These are phyloP conservation scores for Ia io DNA, from an alignment of 2,113 vertebrate species.

Conservation along the genomic window DNA sequence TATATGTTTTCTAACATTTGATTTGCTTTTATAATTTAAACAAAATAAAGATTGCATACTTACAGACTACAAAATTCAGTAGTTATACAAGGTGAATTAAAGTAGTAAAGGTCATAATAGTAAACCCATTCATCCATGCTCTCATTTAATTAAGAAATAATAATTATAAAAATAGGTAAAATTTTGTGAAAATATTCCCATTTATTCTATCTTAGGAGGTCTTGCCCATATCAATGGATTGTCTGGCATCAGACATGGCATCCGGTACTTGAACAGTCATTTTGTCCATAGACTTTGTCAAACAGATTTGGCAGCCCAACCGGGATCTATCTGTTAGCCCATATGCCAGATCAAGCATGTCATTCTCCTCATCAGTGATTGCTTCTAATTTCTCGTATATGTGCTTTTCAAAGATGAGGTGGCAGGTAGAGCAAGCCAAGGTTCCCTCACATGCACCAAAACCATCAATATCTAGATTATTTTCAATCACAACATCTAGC, in stretches of 20 bases:
- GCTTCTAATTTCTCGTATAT: slow-evolving; percentile 90
- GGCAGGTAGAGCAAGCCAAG: slow-evolving; percentile 95
- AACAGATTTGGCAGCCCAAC: slow-evolving; percentile 95
- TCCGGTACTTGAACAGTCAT: slow-evolving; percentile 93
- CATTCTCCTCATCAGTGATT: slow-evolving; percentile 95
- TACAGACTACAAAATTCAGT: slow-evolving; percentile 75
- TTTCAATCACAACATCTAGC: too few relatives aligned
- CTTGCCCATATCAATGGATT: slow-evolving; percentile 88
- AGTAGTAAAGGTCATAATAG: slow-evolving; percentile 75
- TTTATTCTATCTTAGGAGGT: slow-evolving; percentile 80
- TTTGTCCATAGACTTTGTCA: slow-evolving; percentile 90
- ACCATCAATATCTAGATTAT: too few relatives aligned
- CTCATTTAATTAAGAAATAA: slow-evolving; percentile 82
- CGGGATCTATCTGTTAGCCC: slow-evolving; percentile 94
- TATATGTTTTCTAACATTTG: slow-evolving; percentile 29
- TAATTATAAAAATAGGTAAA: slow-evolving; percentile 84
- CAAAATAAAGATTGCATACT: slow-evolving; percentile 75
- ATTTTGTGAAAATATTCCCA: slow-evolving; percentile 71
- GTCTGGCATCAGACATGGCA: slow-evolving; percentile 90
- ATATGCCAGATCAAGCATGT: slow-evolving; percentile 96
- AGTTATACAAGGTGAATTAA: slow-evolving; percentile 76
- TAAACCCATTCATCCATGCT: slow-evolving; percentile 73
- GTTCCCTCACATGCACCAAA: slow-evolving; percentile 98
- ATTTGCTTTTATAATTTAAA: slow-evolving; percentile 41
- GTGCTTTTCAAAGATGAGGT: slow-evolving; percentile 94